A percentile compares a stretch with the other conserved stretches of the same genome.
These are phyloP conservation scores for Papilio polyxenes DNA, from an alignment of 1,140 invertebrate genomes.

Conservation along the genomic window DNA sequence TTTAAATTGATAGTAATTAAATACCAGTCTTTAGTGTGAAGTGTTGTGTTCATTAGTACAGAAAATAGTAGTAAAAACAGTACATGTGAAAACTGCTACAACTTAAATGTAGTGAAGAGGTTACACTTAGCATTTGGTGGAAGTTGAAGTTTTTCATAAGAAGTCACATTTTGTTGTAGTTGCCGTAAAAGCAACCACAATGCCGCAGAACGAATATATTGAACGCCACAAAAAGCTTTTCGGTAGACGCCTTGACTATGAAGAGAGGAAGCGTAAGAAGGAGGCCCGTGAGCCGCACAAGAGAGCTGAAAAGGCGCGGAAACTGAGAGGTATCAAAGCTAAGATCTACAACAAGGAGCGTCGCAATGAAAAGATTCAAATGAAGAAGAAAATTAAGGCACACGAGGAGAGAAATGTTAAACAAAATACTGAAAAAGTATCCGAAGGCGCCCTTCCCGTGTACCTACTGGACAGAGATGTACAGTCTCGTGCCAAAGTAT, in stretches of 20 bases:
- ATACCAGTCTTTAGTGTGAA: not conserved
- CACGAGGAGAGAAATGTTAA: constrained; percentile 96
- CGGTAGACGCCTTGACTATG: constrained; percentile 97
- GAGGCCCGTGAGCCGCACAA: constrained; percentile 96
- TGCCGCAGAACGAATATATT: constrained; percentile 99
- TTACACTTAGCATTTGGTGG: constrained; percentile 47
- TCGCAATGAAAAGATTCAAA: constrained; percentile 98
- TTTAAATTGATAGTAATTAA: not conserved
- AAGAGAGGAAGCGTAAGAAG: constrained; percentile 97
- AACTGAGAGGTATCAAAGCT: constrained; percentile 96
- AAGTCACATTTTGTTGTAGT: constrained; percentile 76
- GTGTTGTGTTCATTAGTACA: not conserved
- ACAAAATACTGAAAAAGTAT: constrained; percentile 89
- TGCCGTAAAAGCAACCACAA: constrained; percentile 82
- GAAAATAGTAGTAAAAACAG: not conserved
- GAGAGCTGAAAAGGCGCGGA: constrained; percentile 93
- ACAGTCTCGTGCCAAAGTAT: constrained; percentile 95
- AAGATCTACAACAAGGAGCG: constrained; percentile 99
- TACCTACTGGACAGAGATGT: constrained; percentile 98
- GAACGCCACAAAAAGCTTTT: constrained; percentile 98
- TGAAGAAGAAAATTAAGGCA: constrained; percentile 98
- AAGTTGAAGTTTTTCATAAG: constrained; percentile 56
- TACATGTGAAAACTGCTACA: constrained; percentile 14
- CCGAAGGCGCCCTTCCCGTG: constrained; percentile 96
- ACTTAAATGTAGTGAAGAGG: constrained; percentile 34